Base-by-base conservation (phyloP, 2,113 vertebrate genomes). In the Scalopus aquaticus region DNA sequence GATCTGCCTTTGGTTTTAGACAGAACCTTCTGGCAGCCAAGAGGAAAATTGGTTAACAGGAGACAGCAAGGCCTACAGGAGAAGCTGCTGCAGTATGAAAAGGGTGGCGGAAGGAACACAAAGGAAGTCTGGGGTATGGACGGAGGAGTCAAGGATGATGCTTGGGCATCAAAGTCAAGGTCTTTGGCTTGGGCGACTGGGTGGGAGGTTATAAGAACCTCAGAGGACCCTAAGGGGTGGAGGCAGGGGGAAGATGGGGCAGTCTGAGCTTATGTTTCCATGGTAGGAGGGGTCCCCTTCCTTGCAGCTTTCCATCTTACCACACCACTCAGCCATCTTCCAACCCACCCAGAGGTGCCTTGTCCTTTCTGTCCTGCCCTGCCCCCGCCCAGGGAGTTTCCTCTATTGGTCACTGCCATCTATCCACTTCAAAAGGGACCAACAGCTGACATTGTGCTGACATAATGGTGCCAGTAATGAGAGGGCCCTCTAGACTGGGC, bases 401-500 rank as follows among this genome's bases (percentile, higher is more conserved):
- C 30, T 76, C 20, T 65, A 24, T 30, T 35, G 65, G 67, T 24
- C 70, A 12, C 5, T 1, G 32, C 54, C 19, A 2, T 51, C 13
- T 67, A 8, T 32, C 37, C 32, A 39, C 46, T 76, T 9, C 28
- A 5, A 79, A 37, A 78, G 70, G 35, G 88, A 83, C 88, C 96
- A 39, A 49, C 62, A 97, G 73, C 74, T 96, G 78, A 4, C 77
- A 97, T 97, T 96, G 39, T 93, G 92, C 90, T 96, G 96, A 91
- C 56, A 42, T 65, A 56, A 78, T 84, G 94, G 95, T 95, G 62
- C 65, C 42, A 0, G 0, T 86, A 79, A 81, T 90, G 77, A 90
- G 49, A 58, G 32, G 22, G 94, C n/a, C 0, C n/a, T 49, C 74
- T 62, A 37, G 32, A 19, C 65, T 28, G 22, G 46, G 44, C n/a